Evolutionary conservation across 2,113 vertebrate species (phyloP).

Genomic region (Poicephalus gulielmi): DNA sequence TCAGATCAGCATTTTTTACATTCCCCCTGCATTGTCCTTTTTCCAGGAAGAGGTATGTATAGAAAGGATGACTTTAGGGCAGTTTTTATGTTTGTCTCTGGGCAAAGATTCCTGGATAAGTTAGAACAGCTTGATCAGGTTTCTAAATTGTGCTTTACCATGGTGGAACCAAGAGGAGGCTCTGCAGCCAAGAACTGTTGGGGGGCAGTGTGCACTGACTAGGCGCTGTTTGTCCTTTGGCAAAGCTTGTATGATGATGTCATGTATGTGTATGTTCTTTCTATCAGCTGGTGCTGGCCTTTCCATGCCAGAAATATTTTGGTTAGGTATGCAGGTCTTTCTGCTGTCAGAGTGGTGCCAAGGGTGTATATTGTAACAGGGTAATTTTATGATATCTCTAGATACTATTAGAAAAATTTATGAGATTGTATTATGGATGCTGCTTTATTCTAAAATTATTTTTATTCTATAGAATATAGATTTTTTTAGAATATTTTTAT

Average conservation of each 20-base stretch:
- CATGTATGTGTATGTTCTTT: background rate
- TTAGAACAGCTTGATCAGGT: background rate
- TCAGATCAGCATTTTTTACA: background rate
- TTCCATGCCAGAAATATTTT: background rate
- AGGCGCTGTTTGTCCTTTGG: background rate
- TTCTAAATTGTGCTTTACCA: conserved; percentile 3
- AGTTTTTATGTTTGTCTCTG: background rate
- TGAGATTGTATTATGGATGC: background rate
- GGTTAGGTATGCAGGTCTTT: background rate
- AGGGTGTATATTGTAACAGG: background rate
- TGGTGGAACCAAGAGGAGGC: fast-evolving
- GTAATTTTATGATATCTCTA: background rate
- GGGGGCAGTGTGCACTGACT: background rate
- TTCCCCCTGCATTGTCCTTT: fast-evolving
- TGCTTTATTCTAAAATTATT: background rate
- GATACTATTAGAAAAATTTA: background rate
- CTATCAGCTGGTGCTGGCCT: background rate
- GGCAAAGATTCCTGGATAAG: background rate
- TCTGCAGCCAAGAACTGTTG: background rate
- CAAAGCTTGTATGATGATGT: background rate
- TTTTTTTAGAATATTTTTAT: background rate
- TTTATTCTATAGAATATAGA: background rate
- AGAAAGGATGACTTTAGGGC: background rate
- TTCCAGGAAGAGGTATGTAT: fast-evolving
- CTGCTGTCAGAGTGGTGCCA: background rate